A percentile compares a stretch with the other conserved stretches of the same genome.
phyloP scores from a whole-genome alignment of 2,797 vertebrate species.

The Centropyge bicolor region DNA sequence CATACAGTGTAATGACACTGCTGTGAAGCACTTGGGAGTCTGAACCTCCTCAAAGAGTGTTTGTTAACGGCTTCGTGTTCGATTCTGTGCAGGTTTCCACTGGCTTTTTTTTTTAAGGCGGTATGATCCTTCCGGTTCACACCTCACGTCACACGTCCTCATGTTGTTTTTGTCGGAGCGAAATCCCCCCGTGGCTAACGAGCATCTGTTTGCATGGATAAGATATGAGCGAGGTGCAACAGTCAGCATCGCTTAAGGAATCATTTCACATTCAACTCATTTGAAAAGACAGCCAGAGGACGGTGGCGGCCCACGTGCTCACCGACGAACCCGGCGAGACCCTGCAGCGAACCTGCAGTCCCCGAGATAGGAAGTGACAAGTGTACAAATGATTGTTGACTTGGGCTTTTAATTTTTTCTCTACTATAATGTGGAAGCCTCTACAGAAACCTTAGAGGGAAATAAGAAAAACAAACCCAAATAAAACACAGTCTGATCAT shows the following conservation, averaged over 20 bases:
- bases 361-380: constrained; percentile 54
- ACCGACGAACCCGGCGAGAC: constrained; percentile 47
- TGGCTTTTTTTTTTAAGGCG: not conserved
- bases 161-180: constrained; percentile 46
- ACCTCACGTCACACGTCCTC: constrained; percentile 32
- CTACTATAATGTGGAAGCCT: not conserved
- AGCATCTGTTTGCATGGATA: constrained; percentile 75
- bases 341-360: constrained; percentile 57
- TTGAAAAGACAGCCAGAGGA: constrained; percentile 65
- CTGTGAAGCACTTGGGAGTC: constrained; percentile 12
- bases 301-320: constrained; percentile 56
- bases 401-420: constrained; percentile 21
- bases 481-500: not conserved
- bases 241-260: constrained; percentile 60
- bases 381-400: constrained; percentile 25
- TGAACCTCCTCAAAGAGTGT: not conserved
- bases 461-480: not conserved
- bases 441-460: not conserved
- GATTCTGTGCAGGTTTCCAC: constrained; percentile 18
- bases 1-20: constrained; percentile 2
- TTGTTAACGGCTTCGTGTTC: constrained; percentile 11
- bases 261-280: constrained; percentile 63
- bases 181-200: constrained; percentile 53
- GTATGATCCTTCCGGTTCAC: constrained; percentile 12
- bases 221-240: constrained; percentile 62